Evolutionary conservation across 2,113 vertebrate species (phyloP), one percentile per base, ranked within the genome.

Genomic region (Riparia riparia): DNA sequence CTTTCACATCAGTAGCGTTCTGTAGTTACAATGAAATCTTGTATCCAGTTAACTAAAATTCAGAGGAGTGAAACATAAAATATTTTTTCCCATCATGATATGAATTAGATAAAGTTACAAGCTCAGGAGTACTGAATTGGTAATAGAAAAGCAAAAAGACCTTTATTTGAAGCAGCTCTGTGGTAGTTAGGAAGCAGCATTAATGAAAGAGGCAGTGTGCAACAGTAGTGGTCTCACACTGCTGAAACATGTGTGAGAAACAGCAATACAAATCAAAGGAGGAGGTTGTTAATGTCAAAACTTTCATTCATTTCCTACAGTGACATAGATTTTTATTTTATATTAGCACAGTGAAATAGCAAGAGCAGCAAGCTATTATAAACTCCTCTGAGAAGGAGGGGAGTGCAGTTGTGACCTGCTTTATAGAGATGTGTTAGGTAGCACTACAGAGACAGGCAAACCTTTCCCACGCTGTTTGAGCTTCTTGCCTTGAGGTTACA

Each of bases 161-260:
- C 84, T 91, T 93, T 42, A 50, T 88, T 79, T 96, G 82, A 91
- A 82, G 63, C 76, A 72, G 85, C 68, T 95, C 89, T 73, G 91
- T 80, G 45, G 89, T 81, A 86, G 82, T 95, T 93, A 93, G 93
- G 28, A 66, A 88, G 81, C 45, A 65, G 42, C 57, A 6, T 41
- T 96, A 94, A 96, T 50, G 82, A 95, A 90, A 82, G 84, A 91
- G 87, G 86, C 80, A 76, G 90, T 12, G 14, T 85, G 70, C 72
- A 68, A 51, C 24, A 11, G 76, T 49, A 69, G 93, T 89, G 86
- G 88, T 66, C 78, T 93, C 65, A 24, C 63, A 60, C 69, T 51
- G 71, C 57, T 79, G 81, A 66, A 71, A 56, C 60, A 10, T 21
- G 28, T 63, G 24, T 63, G 54, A 86, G 69, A 93, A 95, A 83